Conservation (phyloP, 2,888 invertebrate species). For the Cheiracanthium punctorium region DNA sequence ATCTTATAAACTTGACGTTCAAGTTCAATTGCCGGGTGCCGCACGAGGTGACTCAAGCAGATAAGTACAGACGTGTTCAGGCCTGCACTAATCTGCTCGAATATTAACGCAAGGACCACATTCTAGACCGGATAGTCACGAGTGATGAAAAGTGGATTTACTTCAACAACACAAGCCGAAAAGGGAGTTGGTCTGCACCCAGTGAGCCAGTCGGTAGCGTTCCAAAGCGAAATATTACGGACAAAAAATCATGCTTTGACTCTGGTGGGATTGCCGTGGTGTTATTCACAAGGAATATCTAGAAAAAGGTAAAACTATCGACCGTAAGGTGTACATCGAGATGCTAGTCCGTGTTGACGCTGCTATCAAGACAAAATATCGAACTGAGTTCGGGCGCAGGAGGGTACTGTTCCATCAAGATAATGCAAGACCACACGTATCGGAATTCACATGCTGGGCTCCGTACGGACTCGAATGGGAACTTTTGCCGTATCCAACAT, state of each 20-base stretch:
- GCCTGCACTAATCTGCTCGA: background rate
- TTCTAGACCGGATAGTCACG: background rate
- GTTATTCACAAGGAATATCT: too few relatives aligned
- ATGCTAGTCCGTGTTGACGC: background rate
- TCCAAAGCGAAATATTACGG: background rate
- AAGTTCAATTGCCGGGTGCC: conserved; percentile 8
- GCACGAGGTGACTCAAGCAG: conserved; percentile 10
- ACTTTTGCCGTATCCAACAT: background rate
- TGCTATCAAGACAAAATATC: background rate
- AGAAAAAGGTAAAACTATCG: too few relatives aligned
- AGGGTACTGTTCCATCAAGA: background rate
- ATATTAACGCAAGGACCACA: background rate
- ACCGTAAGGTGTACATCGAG: too few relatives aligned
- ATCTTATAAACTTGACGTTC: too few relatives aligned
- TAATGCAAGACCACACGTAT: background rate
- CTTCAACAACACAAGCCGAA: conserved; percentile 1
- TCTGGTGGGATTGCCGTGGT: too few relatives aligned
- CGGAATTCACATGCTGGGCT: background rate
- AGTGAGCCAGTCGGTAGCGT: background rate
- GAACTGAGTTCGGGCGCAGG: background rate
- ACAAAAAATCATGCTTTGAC: too few relatives aligned
- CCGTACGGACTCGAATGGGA: background rate
- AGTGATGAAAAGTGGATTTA: background rate
- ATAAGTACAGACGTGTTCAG: background rate
- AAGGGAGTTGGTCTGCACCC: background rate